Conservation (phyloP, 2,888 invertebrate genomes). For the Troglohyphantes excavatus region DNA sequence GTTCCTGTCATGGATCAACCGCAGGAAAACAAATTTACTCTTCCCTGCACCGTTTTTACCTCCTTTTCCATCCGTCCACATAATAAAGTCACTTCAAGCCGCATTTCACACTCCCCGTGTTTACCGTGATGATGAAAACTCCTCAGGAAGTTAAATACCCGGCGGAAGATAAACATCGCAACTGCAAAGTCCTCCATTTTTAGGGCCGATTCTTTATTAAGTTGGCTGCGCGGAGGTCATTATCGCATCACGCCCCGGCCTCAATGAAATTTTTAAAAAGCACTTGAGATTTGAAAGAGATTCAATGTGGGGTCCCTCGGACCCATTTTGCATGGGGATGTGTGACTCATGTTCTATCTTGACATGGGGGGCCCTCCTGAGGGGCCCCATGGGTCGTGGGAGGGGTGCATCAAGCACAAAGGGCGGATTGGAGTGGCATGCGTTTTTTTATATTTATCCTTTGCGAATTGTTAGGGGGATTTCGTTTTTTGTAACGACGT, state of each 20-base stretch:
- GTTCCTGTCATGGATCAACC: neutral
- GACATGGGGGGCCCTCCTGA: slow-evolving; percentile 32
- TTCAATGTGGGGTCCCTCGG: neutral
- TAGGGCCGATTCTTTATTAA: neutral
- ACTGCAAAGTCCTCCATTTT: neutral
- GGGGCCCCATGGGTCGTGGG: slow-evolving; percentile 54
- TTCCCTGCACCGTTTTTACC: neutral
- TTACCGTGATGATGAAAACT: slow-evolving; percentile 1
- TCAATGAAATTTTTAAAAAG: slow-evolving; percentile 34
- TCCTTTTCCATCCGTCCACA: neutral
- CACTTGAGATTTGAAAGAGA: slow-evolving; percentile 36
- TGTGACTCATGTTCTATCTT: slow-evolving; percentile 72
- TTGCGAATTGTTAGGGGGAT: slow-evolving; percentile 24
- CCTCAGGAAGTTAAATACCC: slow-evolving; percentile 13
- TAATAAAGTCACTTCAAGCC: neutral
- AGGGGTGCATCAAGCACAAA: slow-evolving; percentile 62
- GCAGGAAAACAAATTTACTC: neutral
- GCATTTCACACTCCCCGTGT: neutral
- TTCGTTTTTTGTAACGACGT: slow-evolving; percentile 19
- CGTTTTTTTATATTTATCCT: slow-evolving; percentile 28
- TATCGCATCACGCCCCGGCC: neutral
- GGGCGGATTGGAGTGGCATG: slow-evolving; percentile 42
- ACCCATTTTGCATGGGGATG: neutral
- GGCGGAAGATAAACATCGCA: slow-evolving; percentile 25
- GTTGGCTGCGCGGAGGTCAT: neutral